Percentiles rank a stretch among this genome's conserved stretches.
Conservation (phyloP, 2,797 vertebrate species). For the Acanthiza pusilla region DNA sequence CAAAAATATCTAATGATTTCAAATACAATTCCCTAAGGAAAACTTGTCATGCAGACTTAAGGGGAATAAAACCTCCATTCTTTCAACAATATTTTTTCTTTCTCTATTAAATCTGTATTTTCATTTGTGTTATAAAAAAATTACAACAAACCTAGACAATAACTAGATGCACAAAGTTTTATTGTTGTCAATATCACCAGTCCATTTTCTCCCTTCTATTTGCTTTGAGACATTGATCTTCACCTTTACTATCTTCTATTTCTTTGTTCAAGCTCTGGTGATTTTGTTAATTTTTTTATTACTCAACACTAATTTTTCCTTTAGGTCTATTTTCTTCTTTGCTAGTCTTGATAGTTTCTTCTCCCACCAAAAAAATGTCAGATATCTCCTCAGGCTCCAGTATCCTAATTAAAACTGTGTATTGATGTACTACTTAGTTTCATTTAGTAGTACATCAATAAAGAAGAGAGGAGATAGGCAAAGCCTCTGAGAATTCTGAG, state of each 20-base stretch:
- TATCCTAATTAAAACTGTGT: conserved; percentile 43
- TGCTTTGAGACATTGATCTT: not conserved
- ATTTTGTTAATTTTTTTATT: not conserved
- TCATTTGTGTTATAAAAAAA: not conserved
- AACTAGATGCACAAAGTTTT: not conserved
- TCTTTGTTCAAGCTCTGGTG: not conserved
- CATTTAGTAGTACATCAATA: conserved; percentile 10
- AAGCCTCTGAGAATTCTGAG: not conserved
- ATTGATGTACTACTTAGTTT: conserved; percentile 36
- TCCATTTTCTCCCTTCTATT: not conserved
- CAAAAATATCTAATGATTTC: not conserved
- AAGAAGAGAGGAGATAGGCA: not conserved
- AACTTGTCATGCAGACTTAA: not conserved
- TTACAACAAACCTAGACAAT: not conserved
- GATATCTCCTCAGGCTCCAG: not conserved
- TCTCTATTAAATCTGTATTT: not conserved
- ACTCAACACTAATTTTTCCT: not conserved
- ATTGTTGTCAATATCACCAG: not conserved
- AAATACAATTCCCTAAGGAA: not conserved
- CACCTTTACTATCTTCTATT: not conserved
- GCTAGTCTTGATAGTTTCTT: not conserved
- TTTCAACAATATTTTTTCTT: not conserved
- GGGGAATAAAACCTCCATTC: not conserved
- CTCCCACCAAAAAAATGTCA: not conserved
- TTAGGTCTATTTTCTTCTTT: not conserved